Evolutionary conservation across 37 sponge, comb jelly and placozoan genomes (phyloP).

Genomic region (Cladorhizidae sp.): DNA sequence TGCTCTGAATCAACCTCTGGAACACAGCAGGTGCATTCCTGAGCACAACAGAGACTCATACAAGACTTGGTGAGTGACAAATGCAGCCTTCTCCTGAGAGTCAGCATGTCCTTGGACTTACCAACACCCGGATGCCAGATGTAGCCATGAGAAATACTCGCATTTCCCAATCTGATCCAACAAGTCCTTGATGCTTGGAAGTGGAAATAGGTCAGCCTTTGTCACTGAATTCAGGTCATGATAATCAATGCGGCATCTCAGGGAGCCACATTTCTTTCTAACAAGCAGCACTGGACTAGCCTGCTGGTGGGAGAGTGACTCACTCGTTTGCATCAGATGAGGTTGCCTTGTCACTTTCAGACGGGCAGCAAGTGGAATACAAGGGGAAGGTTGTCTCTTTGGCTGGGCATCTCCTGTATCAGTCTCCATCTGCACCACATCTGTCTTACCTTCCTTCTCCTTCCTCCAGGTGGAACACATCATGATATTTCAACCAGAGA

Average conservation of each 20-base stretch:
- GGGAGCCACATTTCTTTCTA: conserved; percentile 31
- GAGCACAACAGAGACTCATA: too few species aligned
- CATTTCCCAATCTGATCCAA: conserved; percentile 36
- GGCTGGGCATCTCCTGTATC: conserved; percentile 53
- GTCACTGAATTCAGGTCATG: conserved; percentile 40
- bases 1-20: too few species aligned
- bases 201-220: conserved; percentile 43
- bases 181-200: conserved; percentile 14
- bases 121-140: conserved; percentile 41
- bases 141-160: conserved; percentile 43
- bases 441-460: conserved; percentile 53
- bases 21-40: too few species aligned
- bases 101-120: background rate
- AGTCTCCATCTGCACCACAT: conserved; percentile 40
- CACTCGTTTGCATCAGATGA: conserved; percentile 7
- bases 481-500: background rate
- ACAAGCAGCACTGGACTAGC: conserved; percentile 51
- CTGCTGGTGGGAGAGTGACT: conserved; percentile 30
- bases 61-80: background rate
- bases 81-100: conserved; percentile 9
- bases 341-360: conserved; percentile 33
- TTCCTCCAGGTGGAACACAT: conserved; percentile 27
- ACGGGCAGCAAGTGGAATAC: conserved; percentile 32
- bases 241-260: background rate
- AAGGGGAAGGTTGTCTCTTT: conserved; percentile 35